These are phyloP conservation scores for Rhagonycha lutea DNA, from an alignment of 2,888 invertebrate genomes.

Conservation along the genomic window DNA sequence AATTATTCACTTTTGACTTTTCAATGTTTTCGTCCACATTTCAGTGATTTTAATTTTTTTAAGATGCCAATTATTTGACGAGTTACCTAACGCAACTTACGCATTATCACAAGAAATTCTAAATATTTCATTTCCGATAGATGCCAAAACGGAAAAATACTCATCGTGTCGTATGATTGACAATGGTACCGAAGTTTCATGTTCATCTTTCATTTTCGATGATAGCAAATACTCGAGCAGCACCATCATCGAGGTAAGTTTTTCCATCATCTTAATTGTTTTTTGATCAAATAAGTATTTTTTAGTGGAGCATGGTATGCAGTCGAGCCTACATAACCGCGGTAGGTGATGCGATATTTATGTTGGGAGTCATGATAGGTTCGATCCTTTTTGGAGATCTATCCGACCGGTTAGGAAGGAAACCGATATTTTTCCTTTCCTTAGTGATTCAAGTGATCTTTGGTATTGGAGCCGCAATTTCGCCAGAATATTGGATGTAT, in stretches of 20 bases:
- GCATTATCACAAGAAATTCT: constrained; percentile 54
- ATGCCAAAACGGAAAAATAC: constrained; percentile 53
- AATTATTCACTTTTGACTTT: neutral
- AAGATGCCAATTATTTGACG: constrained; percentile 64
- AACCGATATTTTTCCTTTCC: constrained; percentile 73
- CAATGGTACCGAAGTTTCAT: constrained; percentile 53
- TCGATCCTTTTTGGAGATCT: constrained; percentile 73
- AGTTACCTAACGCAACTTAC: constrained; percentile 55
- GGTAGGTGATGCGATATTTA: constrained; percentile 69
- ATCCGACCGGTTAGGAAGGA: constrained; percentile 73
- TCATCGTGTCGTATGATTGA: constrained; percentile 61
- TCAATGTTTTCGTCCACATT: neutral
- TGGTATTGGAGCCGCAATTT: constrained; percentile 67
- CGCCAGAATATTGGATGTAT: constrained; percentile 71
- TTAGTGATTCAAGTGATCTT: constrained; percentile 70
- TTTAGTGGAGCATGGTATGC: constrained; percentile 71
- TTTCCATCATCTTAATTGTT: neutral
- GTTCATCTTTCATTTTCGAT: constrained; percentile 66
- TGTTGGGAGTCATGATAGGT: constrained; percentile 74
- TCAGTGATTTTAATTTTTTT: constrained; percentile 24
- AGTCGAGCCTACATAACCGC: constrained; percentile 65
- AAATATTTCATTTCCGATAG: constrained; percentile 61
- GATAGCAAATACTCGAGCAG: constrained; percentile 63
- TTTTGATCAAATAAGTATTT: constrained; percentile 29
- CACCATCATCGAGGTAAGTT: constrained; percentile 66